Evolutionary conservation across 2,888 invertebrate genomes (phyloP), one percentile per base, ranked within the genome.

Genomic region (Volucella zonaria): DNA sequence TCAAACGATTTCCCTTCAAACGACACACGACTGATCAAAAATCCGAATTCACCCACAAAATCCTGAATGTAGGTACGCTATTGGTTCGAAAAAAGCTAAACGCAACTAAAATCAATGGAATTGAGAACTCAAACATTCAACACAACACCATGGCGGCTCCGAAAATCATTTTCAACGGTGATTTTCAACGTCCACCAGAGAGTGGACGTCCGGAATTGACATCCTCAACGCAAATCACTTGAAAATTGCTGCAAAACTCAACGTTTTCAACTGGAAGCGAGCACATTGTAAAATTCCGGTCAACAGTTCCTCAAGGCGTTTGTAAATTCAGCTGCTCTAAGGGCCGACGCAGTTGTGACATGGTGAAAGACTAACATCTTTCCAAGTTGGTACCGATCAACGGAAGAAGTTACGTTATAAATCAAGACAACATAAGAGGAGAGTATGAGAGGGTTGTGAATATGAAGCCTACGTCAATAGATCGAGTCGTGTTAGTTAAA

Each of bases 251-350:
- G 93, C 93, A n/a, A 90, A 89, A 11, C 88, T 94, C 0, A 94
- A 94, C 88, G 91, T 91, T 10, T 88, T 93, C 3, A 89, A 90
- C 70, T 90, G 94, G 87, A 92, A 31, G 89, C 92, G 66, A 91
- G 92, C 83, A 91, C 93, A 0, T 88, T 95, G 11, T 93, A 92
- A 89, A 92, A 90, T 18, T 87, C 87, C 1, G 93, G 93, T 1
- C 88, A 93, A 87, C 94, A 94, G 89, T 89, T 89, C 45, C 88
- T 94, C 4, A 91, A 89, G 40, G 87, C 89, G 3, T 64, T 87
- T 1, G 87, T 88, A 0, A 83, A 87, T 8, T 87, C 91, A 2
- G 80, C 68, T 49, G 88, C 89, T 49, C 83, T 93, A 8, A 86
- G 88, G 43, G 89, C 90, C 0, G 88, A 91, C 10, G 87, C 90